Evolutionary conservation across 37 sponge, comb jelly and placozoan species (phyloP), one percentile per base, ranked within the genome.

Genomic region (Aplysina aerophoba): DNA sequence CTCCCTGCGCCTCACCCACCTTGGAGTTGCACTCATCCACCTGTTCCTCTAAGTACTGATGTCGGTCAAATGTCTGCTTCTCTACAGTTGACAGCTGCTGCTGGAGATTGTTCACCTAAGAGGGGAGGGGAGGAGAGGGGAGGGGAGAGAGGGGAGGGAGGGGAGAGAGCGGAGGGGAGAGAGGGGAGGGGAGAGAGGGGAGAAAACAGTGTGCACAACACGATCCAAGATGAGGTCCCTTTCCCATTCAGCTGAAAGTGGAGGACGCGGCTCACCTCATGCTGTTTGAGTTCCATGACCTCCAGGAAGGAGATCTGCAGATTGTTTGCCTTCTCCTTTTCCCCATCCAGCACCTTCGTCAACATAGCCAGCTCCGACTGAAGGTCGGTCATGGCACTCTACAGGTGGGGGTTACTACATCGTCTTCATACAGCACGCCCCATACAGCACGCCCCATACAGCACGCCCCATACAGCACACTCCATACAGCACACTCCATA

Each of bases 251-350:
- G 20, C 35, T 5, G 8, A 8, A 44, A 44, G 50, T n/a, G n/a
- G n/a, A n/a, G n/a, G n/a, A n/a, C n/a, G 50, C 8, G 50, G 25
- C 78, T 21, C 78, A 75, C 78, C 54, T 75, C 78, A 36, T 75
- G 50, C 54, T 75, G 44, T 11, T 75, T 75, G 25, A 75, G 78
- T 44, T 75, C 78, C 78, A 75, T 75, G 15, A 75, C 78, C 37
- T 75, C 78, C 78, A 75, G 4, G 22, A 75, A 75, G 24, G 44
- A 40, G 54, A 6, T 16, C 15, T 75, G 44, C 44, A 75, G 24
- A 2, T 75, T 39, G n/a, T 30, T 54, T 21, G 78, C 40, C 37
- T 24, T 75, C 54, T 50, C 38, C 54, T 75, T 75, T 16, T 75
- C 78, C 2, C 54, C 40, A 13, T 53, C 37, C 20, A 75, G 78